Conservation (phyloP, 2,888 invertebrate genomes). For the Horisme vitalbata region DNA sequence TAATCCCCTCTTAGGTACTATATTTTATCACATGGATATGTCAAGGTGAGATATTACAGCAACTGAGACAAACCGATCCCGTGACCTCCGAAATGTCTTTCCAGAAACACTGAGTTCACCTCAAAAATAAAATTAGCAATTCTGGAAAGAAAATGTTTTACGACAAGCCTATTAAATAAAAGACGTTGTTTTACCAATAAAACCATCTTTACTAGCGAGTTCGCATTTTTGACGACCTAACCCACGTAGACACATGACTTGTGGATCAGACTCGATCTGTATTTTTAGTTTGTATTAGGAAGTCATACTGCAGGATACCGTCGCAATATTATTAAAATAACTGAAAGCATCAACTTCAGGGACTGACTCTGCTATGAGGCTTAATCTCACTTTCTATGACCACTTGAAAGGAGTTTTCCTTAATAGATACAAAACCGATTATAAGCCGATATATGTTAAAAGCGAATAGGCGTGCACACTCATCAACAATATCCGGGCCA, state of each 20-base stretch:
- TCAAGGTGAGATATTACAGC: slow-evolving; percentile 48
- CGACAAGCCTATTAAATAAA: slow-evolving; percentile 62
- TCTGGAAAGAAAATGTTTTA: slow-evolving; percentile 61
- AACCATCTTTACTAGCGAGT: slow-evolving; percentile 58
- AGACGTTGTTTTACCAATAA: slow-evolving; percentile 56
- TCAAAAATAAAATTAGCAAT: slow-evolving; percentile 56
- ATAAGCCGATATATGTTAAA: slow-evolving; percentile 19
- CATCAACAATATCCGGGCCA: slow-evolving; percentile 79
- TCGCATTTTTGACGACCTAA: slow-evolving; percentile 47
- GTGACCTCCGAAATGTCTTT: slow-evolving; percentile 44
- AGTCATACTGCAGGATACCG: not conserved
- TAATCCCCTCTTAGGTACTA: too few relatives aligned
- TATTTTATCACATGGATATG: slow-evolving; percentile 40
- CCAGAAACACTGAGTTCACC: slow-evolving; percentile 57
- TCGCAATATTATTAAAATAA: not conserved
- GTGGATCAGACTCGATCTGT: slow-evolving; percentile 34
- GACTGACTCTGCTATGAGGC: slow-evolving; percentile 2
- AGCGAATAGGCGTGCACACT: slow-evolving; percentile 70
- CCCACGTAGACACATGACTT: slow-evolving; percentile 62
- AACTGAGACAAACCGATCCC: slow-evolving; percentile 21
- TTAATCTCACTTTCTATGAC: slow-evolving; percentile 7
- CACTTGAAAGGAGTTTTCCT: slow-evolving; percentile 24
- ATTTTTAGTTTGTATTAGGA: not conserved
- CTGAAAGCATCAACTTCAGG: slow-evolving; percentile 8
- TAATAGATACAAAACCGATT: slow-evolving; percentile 25